Percentiles rank a stretch among this genome's conserved stretches.
Evolutionary conservation across 2,888 invertebrate genomes (phyloP).

Genomic region (Aethes cnicana): DNA sequence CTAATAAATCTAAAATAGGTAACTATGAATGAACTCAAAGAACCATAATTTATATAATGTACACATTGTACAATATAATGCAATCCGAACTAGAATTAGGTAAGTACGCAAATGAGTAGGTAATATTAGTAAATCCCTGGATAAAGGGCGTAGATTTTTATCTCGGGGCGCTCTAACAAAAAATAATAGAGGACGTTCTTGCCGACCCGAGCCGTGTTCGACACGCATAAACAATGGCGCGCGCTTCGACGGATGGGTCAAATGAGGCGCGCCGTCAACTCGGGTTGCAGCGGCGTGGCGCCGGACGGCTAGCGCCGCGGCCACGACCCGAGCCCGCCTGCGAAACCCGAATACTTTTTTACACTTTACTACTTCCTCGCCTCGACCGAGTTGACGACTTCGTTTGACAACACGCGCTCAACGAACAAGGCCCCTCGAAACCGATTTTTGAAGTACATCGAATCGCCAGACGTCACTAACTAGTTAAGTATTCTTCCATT

Average conservation of each 20-base stretch:
- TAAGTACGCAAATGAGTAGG: not conserved
- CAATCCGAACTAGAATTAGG: too few relatives aligned
- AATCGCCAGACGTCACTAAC: constrained; percentile 47
- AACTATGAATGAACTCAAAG: too few relatives aligned
- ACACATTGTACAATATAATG: too few relatives aligned
- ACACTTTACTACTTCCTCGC: not conserved
- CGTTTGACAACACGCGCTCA: not conserved
- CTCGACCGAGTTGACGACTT: not conserved
- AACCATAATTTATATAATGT: too few relatives aligned
- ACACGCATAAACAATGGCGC: constrained; percentile 70
- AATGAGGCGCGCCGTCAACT: constrained; percentile 75
- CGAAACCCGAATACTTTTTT: not conserved
- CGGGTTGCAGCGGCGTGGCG: constrained; percentile 76
- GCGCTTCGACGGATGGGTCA: constrained; percentile 66
- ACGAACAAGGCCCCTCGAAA: too few relatives aligned
- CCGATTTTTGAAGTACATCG: not conserved
- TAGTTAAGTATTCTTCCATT: constrained; percentile 4
- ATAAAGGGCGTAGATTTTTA: constrained; percentile 38
- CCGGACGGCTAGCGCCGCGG: constrained; percentile 40
- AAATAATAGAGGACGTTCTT: constrained; percentile 43
- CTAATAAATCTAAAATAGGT: too few relatives aligned
- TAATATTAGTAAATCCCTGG: constrained; percentile 19
- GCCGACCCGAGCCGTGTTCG: constrained; percentile 56
- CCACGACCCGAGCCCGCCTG: not conserved
- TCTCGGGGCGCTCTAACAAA: constrained; percentile 46